phyloP scores from a whole-genome alignment of 2,797 vertebrate species.

The Oryzias sinensis region DNA sequence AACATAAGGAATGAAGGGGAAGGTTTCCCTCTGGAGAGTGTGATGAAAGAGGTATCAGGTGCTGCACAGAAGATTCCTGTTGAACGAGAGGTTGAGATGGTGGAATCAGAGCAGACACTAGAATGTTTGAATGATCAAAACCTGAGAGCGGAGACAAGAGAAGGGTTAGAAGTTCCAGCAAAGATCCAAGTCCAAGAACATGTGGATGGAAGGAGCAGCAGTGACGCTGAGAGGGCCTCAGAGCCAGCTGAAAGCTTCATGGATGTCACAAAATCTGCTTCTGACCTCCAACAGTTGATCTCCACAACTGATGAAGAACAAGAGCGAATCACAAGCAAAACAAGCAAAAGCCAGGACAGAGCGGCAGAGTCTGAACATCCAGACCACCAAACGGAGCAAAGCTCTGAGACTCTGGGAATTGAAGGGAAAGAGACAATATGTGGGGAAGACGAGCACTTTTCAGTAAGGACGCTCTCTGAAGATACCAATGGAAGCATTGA shows the following conservation, averaged over 20 bases:
- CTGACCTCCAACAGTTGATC: not conserved
- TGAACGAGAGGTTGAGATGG: no score
- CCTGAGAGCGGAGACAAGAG: no score
- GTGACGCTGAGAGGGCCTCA: no score
- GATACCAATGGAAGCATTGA: not conserved
- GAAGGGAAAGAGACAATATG: fast-evolving
- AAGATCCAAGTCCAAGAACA: no score
- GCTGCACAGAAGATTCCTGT: no score
- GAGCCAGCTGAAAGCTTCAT: not conserved
- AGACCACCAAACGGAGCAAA: not conserved
- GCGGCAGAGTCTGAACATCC: not conserved
- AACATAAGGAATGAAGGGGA: no score
- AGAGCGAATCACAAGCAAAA: not conserved
- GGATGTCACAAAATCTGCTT: not conserved
- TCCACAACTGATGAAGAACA: not conserved
- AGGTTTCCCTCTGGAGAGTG: no score
- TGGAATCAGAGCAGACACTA: no score
- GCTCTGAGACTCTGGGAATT: fast-evolving
- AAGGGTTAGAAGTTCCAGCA: no score
- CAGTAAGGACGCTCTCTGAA: not conserved
- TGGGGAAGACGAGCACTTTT: slow-evolving; percentile 1
- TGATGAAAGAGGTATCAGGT: no score
- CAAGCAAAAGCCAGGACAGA: not conserved
- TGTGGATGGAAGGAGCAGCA: no score
- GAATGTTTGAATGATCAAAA: no score